phyloP scores from a whole-genome alignment of 2,888 invertebrate genomes.

The Drosophila kanekoi region DNA sequence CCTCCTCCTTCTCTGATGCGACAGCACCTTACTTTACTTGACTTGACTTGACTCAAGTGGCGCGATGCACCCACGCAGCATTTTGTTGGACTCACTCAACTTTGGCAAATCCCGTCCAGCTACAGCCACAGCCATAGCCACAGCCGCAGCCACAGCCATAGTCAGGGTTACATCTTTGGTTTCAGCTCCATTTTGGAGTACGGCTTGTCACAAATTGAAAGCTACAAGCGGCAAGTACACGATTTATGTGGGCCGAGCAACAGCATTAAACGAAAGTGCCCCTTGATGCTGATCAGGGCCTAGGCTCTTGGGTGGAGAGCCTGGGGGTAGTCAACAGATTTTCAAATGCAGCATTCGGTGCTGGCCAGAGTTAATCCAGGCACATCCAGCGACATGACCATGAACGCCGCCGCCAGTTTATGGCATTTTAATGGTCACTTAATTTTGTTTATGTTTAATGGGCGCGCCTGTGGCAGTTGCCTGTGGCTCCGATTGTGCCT shows the following conservation, averaged over 20 bases:
- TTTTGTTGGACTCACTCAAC: constrained; percentile 58
- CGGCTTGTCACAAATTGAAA: constrained; percentile 79
- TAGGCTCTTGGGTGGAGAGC: neutral
- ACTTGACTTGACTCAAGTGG: constrained; percentile 15
- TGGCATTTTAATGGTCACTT: constrained; percentile 86
- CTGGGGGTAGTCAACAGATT: constrained; percentile 29
- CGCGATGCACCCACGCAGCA: constrained; percentile 65
- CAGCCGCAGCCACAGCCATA: neutral
- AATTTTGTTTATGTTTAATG: constrained; percentile 85
- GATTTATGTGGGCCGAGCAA: constrained; percentile 77
- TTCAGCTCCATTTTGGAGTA: constrained; percentile 40
- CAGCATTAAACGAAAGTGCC: constrained; percentile 60
- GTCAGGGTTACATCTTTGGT: constrained; percentile 3
- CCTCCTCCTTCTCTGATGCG: constrained; percentile 7
- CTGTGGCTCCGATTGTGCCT: constrained; percentile 21
- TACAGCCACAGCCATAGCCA: neutral
- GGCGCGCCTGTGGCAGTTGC: constrained; percentile 79
- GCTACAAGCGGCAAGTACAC: constrained; percentile 81
- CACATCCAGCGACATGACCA: constrained; percentile 71
- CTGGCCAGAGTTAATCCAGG: constrained; percentile 51
- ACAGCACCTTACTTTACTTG: constrained; percentile 42
- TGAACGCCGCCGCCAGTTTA: constrained; percentile 84
- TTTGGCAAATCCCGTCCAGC: constrained; percentile 24
- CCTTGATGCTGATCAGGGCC: constrained; percentile 43
- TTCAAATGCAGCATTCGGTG: constrained; percentile 47